Base-by-base conservation (phyloP, 2,797 vertebrate genomes). In the Crypturellus tataupa region DNA sequence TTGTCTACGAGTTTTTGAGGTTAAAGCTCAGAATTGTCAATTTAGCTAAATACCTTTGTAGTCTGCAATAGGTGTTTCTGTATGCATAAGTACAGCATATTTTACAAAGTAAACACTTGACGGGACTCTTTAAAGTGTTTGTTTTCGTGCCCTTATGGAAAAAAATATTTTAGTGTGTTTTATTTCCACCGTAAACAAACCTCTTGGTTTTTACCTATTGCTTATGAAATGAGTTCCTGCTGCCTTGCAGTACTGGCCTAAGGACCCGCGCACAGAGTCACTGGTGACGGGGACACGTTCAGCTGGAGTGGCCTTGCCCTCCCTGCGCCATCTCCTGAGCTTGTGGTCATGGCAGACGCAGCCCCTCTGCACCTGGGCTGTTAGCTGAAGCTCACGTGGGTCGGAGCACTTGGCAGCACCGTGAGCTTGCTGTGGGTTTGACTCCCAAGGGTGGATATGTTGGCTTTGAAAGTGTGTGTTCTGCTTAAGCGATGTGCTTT, bases 41-140 rank as follows among this genome's bases (percentile, higher is more conserved):
- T 69, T 77, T 12, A 75, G 64, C 67, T 71, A 67, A 60, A 75
- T 25, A 49, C 46, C 27, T 55, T 55, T 55, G 53, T 31, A 55
- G 53, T 31, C 53, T 55, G 29, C 53, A 55, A 72, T 35, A 69
- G 60, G 10, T 23, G 40, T 69, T 82, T 64, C 21, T 1, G 0
- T 24, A 9, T 33, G 14, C 27, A 3, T 46, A 56, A 87, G 29
- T 17, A 35, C 23, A 72, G 12, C 79, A 51, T 15, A 23, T 62
- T 46, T 23, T 1, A 1, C 10, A n/a, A 86, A 20, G 21, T 16
- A 20, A 44, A 31, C 62, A 4, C 2, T 76, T 80, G 72, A 84
- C 56, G 77, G 46, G 0, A 42, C 24, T 42, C 0, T 10, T 42
- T 14, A 1, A 42, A n/a, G 14, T 2, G 12, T 60, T 64, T 5